Base-by-base conservation (phyloP, 2,113 vertebrate genomes). In the Notothenia rossii region DNA sequence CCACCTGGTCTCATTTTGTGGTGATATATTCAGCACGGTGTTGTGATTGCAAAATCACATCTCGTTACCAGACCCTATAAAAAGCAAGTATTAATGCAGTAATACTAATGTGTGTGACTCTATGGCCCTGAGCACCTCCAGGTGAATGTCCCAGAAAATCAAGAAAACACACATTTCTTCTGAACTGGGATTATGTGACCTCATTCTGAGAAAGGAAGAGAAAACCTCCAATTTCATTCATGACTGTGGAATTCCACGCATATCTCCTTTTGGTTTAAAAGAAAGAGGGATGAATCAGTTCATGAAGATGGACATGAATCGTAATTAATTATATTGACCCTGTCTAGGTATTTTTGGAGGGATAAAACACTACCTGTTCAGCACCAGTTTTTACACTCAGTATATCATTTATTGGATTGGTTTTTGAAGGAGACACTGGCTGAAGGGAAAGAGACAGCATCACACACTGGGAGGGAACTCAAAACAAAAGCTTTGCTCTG, bases 111-210 rank as follows among this genome's bases (percentile, higher is more conserved):
- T 86, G 78, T 86, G 88, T 84, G 82, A 82, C 83, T 82, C 69
- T 61, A 54, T 69, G 83, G 92, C 86, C 83, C 77, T 76, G 81
- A 82, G 83, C 77, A 76, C 50, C 67, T 46, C 85, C 65, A 77
- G 88, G 86, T 91, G 86, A 90, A 91, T 81, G 90, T 87, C 89
- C 87, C 82, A 91, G 88, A 93, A 91, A 93, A 87, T 76, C 58
- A 72, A 82, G 64, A 66, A 85, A 92, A 84, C 62, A 72, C 72
- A 80, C 76, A 86, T 81, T 85, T 63, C 48, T 46, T 77, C 64
- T 62, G 71, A 90, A 77, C 86, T 75, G 70, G 67, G 69, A 88
- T 81, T 87, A 63, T 71, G 60, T 79, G 82, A 80, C 85, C 78
- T 89, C 62, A 66, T 84, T 91, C 72, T n/a, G 11, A 33, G 43